phyloP scores from a whole-genome alignment of 1,140 invertebrate genomes.

The Calosoma granatense region DNA sequence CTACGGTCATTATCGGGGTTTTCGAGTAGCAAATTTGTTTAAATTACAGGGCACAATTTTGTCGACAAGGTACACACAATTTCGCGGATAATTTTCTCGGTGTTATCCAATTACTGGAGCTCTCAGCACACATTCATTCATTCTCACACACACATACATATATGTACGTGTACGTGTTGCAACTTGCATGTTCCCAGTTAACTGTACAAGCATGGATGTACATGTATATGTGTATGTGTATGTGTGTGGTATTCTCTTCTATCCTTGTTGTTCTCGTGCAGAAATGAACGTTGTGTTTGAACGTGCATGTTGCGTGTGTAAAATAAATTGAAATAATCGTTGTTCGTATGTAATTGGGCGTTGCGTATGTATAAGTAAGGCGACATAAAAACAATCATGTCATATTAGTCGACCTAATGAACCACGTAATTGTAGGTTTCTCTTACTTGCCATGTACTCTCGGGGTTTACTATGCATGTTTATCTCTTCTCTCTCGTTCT shows the following conservation, averaged over 20 bases:
- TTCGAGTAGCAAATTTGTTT: not conserved
- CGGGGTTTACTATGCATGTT: too few relatives aligned
- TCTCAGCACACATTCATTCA: not conserved
- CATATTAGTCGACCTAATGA: slow-evolving; percentile 28
- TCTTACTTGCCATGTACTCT: too few relatives aligned
- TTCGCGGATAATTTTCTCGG: not conserved
- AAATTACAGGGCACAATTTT: not conserved
- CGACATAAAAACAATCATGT: slow-evolving; percentile 23
- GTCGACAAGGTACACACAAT: not conserved
- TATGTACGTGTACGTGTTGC: too few relatives aligned
- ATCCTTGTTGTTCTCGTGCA: not conserved
- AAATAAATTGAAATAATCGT: slow-evolving; percentile 26
- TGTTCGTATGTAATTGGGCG: slow-evolving; percentile 24
- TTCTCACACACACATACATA: not conserved
- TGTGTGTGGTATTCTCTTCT: not conserved
- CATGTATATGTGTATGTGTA: too few relatives aligned
- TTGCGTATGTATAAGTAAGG: slow-evolving; percentile 22
- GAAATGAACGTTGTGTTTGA: not conserved
- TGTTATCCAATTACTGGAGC: not conserved
- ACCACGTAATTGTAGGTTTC: slow-evolving; percentile 26
- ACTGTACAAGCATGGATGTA: too few relatives aligned
- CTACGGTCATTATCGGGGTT: not conserved
- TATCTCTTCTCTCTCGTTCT: too few relatives aligned
- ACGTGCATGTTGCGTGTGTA: slow-evolving; percentile 21
- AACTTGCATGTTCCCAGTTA: too few relatives aligned